Conservation (phyloP, 2,888 invertebrate genomes). For the Sisyra terminalis region DNA sequence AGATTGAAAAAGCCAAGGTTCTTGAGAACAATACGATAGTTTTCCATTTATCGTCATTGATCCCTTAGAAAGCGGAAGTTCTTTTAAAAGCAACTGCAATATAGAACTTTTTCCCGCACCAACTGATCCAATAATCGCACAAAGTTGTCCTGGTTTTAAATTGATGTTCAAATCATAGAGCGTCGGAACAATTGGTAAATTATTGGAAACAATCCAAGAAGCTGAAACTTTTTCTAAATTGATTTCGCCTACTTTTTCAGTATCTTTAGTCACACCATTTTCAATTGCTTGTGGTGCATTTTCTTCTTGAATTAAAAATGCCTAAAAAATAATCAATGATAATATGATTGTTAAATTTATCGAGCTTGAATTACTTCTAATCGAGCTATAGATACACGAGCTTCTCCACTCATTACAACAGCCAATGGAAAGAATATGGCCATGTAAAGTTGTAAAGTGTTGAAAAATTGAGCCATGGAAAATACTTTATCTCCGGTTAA, state of each 20-base stretch:
- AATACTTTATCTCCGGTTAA: conserved; percentile 48
- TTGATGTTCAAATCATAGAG: conserved; percentile 30
- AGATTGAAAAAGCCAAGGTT: conserved; percentile 61
- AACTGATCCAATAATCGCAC: conserved; percentile 46
- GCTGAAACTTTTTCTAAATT: conserved; percentile 18
- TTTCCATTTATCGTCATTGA: conserved; percentile 40
- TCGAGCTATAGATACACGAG: conserved; percentile 41
- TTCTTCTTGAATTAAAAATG: conserved; percentile 30
- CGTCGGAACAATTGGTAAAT: conserved; percentile 24
- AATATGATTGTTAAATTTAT: too few species aligned
- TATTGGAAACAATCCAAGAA: conserved; percentile 17
- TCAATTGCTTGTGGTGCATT: conserved; percentile 24
- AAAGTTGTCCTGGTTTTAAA: conserved; percentile 30
- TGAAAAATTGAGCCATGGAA: conserved; percentile 56
- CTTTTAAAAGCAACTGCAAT: conserved; percentile 52
- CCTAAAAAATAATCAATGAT: conserved; percentile 10
- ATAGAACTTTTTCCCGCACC: conserved; percentile 54
- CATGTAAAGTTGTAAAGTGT: conserved; percentile 49
- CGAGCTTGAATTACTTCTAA: conserved; percentile 47
- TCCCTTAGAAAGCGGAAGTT: conserved; percentile 45
- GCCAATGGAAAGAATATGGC: conserved; percentile 47
- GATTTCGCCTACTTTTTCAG: background rate
- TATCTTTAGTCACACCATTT: conserved; percentile 20
- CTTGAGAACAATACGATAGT: conserved; percentile 59
- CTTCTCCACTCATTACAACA: conserved; percentile 41